These are phyloP conservation scores for Corbicula japonica DNA, from an alignment of 2,888 invertebrate genomes.

Conservation along the genomic window DNA sequence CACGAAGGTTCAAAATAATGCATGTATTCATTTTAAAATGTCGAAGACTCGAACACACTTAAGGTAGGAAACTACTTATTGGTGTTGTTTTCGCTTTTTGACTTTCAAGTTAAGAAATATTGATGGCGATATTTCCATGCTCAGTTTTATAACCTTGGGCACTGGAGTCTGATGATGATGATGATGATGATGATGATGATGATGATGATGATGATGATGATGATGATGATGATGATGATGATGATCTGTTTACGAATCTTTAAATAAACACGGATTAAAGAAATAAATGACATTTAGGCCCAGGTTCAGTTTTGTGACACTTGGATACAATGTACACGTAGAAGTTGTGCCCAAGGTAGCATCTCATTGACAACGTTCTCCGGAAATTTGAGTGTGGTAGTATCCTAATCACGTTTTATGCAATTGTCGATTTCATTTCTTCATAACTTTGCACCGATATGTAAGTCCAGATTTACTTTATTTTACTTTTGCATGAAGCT, in stretches of 20 bases:
- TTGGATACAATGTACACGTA: background rate
- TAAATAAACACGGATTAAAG: constrained; percentile 2
- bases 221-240: constrained; percentile 9
- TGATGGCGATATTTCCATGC: too few relatives aligned
- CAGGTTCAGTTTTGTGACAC: background rate
- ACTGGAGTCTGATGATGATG: too few relatives aligned
- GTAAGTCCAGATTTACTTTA: too few relatives aligned
- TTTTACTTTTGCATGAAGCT: too few relatives aligned
- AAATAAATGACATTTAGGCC: background rate
- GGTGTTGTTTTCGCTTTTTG: too few relatives aligned
- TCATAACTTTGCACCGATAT: too few relatives aligned
- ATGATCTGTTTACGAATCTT: background rate
- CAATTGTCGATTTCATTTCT: background rate
- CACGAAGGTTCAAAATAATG: too few relatives aligned
- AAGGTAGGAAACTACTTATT: too few relatives aligned
- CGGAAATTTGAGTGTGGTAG: background rate
- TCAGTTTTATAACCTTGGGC: too few relatives aligned
- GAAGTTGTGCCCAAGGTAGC: background rate
- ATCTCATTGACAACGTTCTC: background rate
- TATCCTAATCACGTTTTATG: background rate
- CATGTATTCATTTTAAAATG: too few relatives aligned
- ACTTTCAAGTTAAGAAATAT: too few relatives aligned
- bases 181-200: constrained; percentile 32
- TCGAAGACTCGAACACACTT: too few relatives aligned
- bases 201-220: constrained; percentile 46